These are phyloP conservation scores for Furcifer pardalis DNA, from an alignment of 2,797 vertebrate species.

Conservation along the genomic window DNA sequence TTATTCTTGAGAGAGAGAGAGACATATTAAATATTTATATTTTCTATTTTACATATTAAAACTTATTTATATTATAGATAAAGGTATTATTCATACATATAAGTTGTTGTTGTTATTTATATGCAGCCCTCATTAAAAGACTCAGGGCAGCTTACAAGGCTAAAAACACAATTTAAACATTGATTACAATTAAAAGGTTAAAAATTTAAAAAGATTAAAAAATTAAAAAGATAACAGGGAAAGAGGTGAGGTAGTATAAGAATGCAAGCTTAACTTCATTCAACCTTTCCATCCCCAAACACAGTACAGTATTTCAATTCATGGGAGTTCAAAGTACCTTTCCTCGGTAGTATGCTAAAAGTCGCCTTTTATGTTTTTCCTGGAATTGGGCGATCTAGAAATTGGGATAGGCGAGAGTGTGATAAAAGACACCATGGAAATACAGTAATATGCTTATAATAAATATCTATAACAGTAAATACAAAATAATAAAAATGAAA, in stretches of 20 bases:
- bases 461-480: neutral
- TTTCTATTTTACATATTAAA: no score
- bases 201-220: no score
- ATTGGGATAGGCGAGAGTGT: neutral
- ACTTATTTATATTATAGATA: no score
- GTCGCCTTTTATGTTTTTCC: slow-evolving; percentile 22
- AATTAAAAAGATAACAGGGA: no score
- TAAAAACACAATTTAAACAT: no score
- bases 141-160: no score
- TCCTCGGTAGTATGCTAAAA: slow-evolving; percentile 22
- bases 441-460: neutral
- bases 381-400: slow-evolving; percentile 34
- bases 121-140: no score
- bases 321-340: slow-evolving; percentile 20
- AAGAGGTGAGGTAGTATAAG: no score
- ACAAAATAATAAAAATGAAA: neutral
- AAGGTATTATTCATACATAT: neutral
- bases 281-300: neutral
- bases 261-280: neutral
- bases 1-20: no score
- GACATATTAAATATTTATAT: no score
- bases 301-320: neutral
- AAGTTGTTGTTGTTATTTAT: no score
- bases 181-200: no score
- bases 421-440: neutral